These are phyloP conservation scores for Physeter macrocephalus DNA, from an alignment of 2,113 vertebrate species.

Conservation along the genomic window DNA sequence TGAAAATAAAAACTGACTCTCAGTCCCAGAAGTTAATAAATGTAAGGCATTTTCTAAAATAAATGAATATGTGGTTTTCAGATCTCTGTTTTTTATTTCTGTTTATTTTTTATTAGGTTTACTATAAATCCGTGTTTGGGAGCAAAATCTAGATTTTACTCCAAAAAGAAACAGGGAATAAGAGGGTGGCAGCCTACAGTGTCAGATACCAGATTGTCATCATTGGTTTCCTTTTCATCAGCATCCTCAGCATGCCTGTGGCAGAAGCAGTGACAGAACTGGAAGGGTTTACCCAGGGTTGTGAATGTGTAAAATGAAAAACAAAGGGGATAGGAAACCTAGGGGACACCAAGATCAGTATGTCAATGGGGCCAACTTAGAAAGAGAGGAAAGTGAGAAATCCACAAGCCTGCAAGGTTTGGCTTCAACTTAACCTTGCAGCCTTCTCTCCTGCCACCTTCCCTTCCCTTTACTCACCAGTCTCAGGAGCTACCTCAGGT, in stretches of 20 bases:
- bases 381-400: background rate
- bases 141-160: background rate
- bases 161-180: background rate
- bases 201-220: background rate
- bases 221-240: background rate
- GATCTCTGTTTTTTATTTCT: background rate
- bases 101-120: background rate
- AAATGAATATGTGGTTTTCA: background rate
- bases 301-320: background rate
- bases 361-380: background rate
- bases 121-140: background rate
- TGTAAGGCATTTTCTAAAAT: background rate
- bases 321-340: background rate
- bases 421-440: background rate
- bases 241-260: background rate
- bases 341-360: background rate
- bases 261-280: background rate
- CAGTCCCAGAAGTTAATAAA: slow-evolving; percentile 1
- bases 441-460: background rate
- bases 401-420: background rate
- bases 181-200: background rate
- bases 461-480: background rate
- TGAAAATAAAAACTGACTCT: background rate
- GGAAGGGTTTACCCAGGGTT: background rate
- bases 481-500: background rate